Evolutionary conservation across 2,113 vertebrate species (phyloP).

Genomic region (Dascyllus trimaculatus): DNA sequence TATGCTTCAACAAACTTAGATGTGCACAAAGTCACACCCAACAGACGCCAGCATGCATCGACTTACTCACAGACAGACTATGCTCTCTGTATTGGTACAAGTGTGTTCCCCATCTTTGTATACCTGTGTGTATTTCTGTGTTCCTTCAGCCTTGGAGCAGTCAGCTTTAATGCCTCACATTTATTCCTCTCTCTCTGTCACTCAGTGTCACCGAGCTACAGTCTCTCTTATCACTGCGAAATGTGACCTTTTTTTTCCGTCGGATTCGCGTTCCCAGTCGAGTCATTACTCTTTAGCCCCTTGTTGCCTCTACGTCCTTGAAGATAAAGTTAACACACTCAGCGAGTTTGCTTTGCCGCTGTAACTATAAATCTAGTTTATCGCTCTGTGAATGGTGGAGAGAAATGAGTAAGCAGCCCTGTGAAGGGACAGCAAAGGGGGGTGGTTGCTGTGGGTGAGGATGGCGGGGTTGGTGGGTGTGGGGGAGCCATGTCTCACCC

Average conservation of each 20-base stretch:
- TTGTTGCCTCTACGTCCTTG: conserved; percentile 68
- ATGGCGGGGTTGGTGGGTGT: background rate
- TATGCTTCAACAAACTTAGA: background rate
- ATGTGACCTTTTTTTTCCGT: conserved; percentile 66
- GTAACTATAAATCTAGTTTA: conserved; percentile 80
- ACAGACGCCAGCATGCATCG: background rate
- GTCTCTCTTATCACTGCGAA: conserved; percentile 60
- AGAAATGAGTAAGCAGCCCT: conserved; percentile 25
- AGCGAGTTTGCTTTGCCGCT: conserved; percentile 72
- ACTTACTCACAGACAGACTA: too few relatives aligned
- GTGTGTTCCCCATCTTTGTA: background rate
- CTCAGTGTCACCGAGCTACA: conserved; percentile 54
- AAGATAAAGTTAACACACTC: conserved; percentile 83
- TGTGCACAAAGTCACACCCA: background rate
- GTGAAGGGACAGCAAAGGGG: conserved; percentile 4
- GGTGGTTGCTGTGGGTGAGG: background rate
- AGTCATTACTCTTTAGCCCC: conserved; percentile 74
- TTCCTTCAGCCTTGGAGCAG: conserved; percentile 31
- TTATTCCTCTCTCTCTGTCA: conserved; percentile 54
- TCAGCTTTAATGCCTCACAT: conserved; percentile 56
- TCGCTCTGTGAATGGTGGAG: conserved; percentile 39
- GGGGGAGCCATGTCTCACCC: conserved; percentile 34
- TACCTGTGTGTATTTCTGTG: conserved; percentile 10
- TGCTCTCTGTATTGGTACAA: background rate
- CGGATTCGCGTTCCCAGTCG: conserved; percentile 60